Base-by-base conservation (phyloP, 2,888 invertebrate species). In the Cantharis rufa region DNA sequence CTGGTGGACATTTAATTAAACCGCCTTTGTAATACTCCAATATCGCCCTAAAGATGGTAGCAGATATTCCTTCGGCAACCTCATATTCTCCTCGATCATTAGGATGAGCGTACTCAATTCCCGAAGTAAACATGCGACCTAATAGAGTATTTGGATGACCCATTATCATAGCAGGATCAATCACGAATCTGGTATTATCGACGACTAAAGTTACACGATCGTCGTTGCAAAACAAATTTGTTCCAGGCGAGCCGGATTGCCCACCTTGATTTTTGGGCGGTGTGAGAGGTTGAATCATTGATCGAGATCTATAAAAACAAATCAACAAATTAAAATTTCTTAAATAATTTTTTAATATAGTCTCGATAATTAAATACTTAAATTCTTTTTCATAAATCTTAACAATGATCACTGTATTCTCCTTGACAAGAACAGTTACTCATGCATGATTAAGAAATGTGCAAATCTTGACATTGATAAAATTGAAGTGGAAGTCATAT, bases 81-180 rank as follows among this genome's bases (percentile, higher is more conserved):
- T 98, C 98, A 87, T 95, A 99, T 87, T 99, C 99, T 1, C 99
- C 98, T 3, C 97, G 90, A 82, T 98, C 98, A 86, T 99, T 99
- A 0, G 98, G 94, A 85, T 96, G 95, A 0, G 96, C 96, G 88
- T 98, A 96, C 84, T 95, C 98, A 81, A 94, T 90, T 78, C 96
- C 96, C 11, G 96, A 95, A 86, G 96, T 96, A 85, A 98, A 98
- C 98, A 98, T 98, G 83, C 98, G 93, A n/a, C 99, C 99, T 32
- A 99, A 90, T 98, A 99, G 98, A 0, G 99, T 99, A 86, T 99
- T 98, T 0, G 99, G 98, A 89, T 98, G 96, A 2, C 96, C 95
- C 10, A 96, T 95, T 85, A 99, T 96, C 79, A 98, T 91, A 1
- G 96, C 93, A 7, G 97, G 96, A 88, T 98, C 98, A 18, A 98